Conservation (phyloP, 2,797 vertebrate genomes). For the Sebastes steindachneri region DNA sequence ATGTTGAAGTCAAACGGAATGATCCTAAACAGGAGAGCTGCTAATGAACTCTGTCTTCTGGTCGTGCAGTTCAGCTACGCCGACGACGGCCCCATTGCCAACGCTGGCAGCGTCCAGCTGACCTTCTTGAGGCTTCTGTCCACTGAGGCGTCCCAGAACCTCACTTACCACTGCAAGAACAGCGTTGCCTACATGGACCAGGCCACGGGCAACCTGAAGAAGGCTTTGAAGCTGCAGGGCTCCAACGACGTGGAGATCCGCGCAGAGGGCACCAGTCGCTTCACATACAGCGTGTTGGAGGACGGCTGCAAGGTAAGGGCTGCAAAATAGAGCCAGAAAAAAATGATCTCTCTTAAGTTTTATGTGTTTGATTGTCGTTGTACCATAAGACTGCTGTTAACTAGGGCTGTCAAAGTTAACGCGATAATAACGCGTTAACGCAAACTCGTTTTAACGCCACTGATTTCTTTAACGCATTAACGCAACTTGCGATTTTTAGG, state of each 20-base stretch:
- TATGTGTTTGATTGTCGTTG: not conserved
- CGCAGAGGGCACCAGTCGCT: conserved; percentile 96
- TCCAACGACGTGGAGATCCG: conserved; percentile 97
- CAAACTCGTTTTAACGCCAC: no score
- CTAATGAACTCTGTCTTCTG: not conserved
- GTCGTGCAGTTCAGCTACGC: conserved; percentile 91
- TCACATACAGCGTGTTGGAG: conserved; percentile 93
- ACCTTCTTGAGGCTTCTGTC: conserved; percentile 96
- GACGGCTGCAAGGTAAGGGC: conserved; percentile 94
- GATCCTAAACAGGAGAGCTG: not conserved
- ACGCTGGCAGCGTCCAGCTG: conserved; percentile 91
- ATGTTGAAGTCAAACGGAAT: not conserved
- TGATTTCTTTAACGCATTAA: no score
- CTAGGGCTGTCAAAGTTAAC: no score
- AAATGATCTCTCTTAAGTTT: not conserved
- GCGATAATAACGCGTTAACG: no score
- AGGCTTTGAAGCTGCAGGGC: conserved; percentile 93
- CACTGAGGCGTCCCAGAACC: conserved; percentile 92
- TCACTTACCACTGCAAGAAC: conserved; percentile 99
- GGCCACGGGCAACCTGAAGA: conserved; percentile 92
- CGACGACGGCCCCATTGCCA: conserved; percentile 87
- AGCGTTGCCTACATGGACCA: conserved; percentile 97
- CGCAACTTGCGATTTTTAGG: no score
- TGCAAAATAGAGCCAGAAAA: not conserved
- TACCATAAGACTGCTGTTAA: not conserved